phyloP scores from a whole-genome alignment of 2,888 invertebrate species.

The Scaptomyza reducta region DNA sequence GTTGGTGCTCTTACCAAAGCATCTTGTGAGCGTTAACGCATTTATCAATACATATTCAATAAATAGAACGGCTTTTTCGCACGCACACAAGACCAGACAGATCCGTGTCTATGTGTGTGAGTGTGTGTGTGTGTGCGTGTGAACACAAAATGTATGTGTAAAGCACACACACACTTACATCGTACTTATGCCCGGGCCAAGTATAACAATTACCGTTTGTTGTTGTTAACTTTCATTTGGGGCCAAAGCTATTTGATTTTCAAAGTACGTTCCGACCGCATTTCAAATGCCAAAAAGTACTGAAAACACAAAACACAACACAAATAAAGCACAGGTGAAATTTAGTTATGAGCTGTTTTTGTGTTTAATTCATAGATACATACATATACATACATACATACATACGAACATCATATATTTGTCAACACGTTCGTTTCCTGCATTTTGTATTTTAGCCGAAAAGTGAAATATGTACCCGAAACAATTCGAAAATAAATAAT shows the following conservation, averaged over 20 bases:
- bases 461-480: constrained; percentile 65
- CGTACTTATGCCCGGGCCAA: constrained; percentile 35
- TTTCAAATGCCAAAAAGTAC: constrained; percentile 54
- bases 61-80: constrained; percentile 69
- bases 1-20: constrained; percentile 34
- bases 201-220: constrained; percentile 61
- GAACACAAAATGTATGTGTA: constrained; percentile 48
- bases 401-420: constrained; percentile 70
- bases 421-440: constrained; percentile 78
- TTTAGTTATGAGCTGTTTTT: constrained; percentile 40
- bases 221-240: constrained; percentile 68
- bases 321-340: constrained; percentile 66
- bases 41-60: constrained; percentile 67
- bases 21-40: constrained; percentile 55
- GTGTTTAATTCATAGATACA: constrained; percentile 73
- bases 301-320: constrained; percentile 4
- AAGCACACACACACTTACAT: constrained; percentile 29
- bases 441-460: constrained; percentile 77
- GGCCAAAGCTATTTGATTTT: constrained; percentile 71
- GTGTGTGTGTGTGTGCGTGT: constrained; percentile 37
- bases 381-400: constrained; percentile 57
- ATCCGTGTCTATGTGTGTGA: constrained; percentile 18
- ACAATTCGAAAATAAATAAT: constrained; percentile 74
- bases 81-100: constrained; percentile 51
- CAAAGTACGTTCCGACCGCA: constrained; percentile 68